Conservation (phyloP, 2,797 vertebrate genomes). For the Eulemur rubriventer region DNA sequence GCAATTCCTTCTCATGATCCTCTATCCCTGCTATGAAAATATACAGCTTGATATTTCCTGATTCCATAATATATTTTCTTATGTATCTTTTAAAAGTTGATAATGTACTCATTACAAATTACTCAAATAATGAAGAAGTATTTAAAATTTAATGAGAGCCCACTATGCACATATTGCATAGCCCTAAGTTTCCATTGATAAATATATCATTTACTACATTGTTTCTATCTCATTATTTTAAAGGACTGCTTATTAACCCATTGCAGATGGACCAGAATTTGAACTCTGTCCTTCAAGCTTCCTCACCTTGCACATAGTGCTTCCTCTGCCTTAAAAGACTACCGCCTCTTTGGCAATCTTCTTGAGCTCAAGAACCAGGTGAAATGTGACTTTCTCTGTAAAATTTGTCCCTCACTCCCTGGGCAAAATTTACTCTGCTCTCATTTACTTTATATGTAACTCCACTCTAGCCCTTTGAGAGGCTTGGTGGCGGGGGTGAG, state of each 20-base stretch:
- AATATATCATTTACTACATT: not conserved
- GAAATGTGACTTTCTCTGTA: not conserved
- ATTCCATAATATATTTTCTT: not conserved
- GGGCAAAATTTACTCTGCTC: not conserved
- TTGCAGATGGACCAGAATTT: not conserved
- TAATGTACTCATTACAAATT: not conserved
- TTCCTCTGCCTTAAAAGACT: not conserved
- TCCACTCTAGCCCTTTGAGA: not conserved
- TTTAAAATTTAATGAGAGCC: not conserved
- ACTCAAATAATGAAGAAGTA: slow-evolving; percentile 3
- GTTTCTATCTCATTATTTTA: not conserved
- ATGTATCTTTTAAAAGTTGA: not conserved
- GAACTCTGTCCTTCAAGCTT: not conserved
- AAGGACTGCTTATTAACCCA: not conserved
- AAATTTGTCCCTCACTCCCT: not conserved
- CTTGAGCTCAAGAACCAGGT: not conserved
- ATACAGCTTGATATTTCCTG: not conserved
- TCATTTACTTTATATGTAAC: not conserved
- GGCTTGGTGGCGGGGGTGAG: not conserved
- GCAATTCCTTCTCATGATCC: not conserved
- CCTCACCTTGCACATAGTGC: not conserved
- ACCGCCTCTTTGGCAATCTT: not conserved
- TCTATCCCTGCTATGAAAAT: not conserved
- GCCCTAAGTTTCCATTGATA: not conserved
- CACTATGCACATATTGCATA: not conserved